Percentiles rank a stretch among this genome's conserved stretches.
Conservation (phyloP, 2,797 vertebrate genomes). For the Lepidocolaptes lacrymiger region DNA sequence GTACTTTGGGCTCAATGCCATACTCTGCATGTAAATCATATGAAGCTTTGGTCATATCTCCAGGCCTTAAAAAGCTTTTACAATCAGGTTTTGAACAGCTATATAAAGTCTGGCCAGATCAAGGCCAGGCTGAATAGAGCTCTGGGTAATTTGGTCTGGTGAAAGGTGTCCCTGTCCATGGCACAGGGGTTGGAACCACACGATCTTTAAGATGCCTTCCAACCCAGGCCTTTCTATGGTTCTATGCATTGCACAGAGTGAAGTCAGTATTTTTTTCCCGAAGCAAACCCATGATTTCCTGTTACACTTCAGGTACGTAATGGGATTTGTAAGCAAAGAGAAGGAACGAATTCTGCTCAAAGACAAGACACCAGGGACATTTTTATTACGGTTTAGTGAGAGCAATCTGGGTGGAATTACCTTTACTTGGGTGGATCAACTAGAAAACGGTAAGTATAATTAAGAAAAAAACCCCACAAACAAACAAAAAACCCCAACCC, state of each 20-base stretch:
- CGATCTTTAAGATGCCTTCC: background rate
- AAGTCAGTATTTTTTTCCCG: background rate
- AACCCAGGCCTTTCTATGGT: background rate
- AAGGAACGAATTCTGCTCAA: constrained; percentile 90
- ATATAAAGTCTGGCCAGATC: background rate
- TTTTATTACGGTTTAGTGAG: constrained; percentile 94
- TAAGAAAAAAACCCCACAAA: background rate
- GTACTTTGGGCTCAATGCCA: background rate
- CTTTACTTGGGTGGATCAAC: constrained; percentile 95
- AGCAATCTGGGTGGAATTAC: constrained; percentile 97
- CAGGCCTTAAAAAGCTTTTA: background rate
- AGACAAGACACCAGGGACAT: constrained; percentile 90
- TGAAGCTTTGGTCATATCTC: background rate
- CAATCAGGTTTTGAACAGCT: background rate
- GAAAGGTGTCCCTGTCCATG: background rate
- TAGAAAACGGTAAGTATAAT: constrained; percentile 84
- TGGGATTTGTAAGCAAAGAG: constrained; percentile 98
- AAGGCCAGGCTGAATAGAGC: background rate
- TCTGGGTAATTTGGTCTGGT: background rate
- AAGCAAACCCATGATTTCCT: background rate
- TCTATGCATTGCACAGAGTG: background rate
- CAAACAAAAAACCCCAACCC: background rate
- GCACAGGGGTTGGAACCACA: background rate
- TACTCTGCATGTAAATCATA: background rate
- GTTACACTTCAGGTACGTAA: constrained; percentile 83